phyloP scores from a whole-genome alignment of 1,140 invertebrate genomes.

The Amphibalanus amphitrite region DNA sequence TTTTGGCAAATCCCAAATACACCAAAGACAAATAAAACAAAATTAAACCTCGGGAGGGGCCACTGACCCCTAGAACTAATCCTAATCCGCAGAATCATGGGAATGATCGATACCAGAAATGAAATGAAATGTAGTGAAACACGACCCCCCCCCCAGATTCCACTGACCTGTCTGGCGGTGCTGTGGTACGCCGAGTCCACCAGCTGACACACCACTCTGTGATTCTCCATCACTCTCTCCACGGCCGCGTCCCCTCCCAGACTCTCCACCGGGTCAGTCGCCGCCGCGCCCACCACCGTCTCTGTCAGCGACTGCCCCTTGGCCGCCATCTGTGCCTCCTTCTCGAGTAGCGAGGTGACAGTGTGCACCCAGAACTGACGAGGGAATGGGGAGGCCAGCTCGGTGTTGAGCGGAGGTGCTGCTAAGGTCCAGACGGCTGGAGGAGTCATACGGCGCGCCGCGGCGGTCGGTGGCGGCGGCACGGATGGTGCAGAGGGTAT shows the following conservation, averaged over 20 bases:
- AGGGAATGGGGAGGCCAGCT: neutral
- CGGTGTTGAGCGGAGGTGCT: neutral
- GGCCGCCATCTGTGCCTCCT: neutral
- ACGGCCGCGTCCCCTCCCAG: neutral
- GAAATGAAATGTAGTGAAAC: no score
- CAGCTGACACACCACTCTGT: neutral
- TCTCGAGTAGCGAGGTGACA: neutral
- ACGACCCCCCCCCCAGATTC: no score
- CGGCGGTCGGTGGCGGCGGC: no score
- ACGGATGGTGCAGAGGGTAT: neutral
- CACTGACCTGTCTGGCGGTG: neutral
- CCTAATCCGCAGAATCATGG: no score
- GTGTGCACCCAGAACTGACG: neutral
- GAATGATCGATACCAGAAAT: no score
- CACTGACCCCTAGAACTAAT: no score
- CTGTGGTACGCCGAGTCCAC: neutral
- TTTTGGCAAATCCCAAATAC: no score
- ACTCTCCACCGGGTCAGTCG: no score
- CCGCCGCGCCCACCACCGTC: no score
- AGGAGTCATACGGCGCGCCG: neutral
- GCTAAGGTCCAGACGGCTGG: neutral
- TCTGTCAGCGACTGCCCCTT: neutral
- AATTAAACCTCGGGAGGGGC: no score
- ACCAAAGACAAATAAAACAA: no score
- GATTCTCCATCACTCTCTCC: neutral